These are phyloP conservation scores for Diadegma fenestrale DNA, from an alignment of 2,888 invertebrate species.

Conservation along the genomic window DNA sequence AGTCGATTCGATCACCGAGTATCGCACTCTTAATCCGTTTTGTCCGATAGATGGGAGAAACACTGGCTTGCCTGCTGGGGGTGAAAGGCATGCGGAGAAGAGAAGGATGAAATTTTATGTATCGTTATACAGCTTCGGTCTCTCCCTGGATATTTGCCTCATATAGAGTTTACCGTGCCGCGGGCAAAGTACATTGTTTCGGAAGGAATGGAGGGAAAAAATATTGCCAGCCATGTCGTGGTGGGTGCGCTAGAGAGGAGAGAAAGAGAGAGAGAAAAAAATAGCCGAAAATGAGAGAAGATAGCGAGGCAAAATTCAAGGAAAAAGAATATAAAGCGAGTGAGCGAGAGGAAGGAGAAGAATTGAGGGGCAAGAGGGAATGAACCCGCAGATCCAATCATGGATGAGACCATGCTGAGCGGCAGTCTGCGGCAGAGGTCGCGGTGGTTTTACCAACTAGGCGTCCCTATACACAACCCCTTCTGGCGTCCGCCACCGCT, in stretches of 20 bases:
- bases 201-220: neutral
- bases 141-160: conserved; percentile 29
- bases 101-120: conserved; percentile 2
- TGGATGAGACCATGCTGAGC: conserved; percentile 61
- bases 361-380: conserved; percentile 9
- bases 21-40: conserved; percentile 16
- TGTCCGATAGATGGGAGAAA: conserved; percentile 1
- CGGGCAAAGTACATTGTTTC: conserved; percentile 30
- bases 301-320: neutral
- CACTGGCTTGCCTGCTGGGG: neutral
- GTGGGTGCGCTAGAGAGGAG: neutral
- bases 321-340: conserved; percentile 23
- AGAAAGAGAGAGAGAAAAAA: neutral
- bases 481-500: conserved; percentile 32
- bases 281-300: conserved; percentile 20
- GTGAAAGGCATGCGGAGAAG: neutral
- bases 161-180: conserved; percentile 20
- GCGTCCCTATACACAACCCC: conserved; percentile 27
- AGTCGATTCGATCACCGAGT: conserved; percentile 7
- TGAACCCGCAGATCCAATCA: conserved; percentile 66
- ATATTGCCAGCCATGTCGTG: neutral
- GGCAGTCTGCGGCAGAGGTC: conserved; percentile 66
- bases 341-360: conserved; percentile 2
- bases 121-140: neutral
- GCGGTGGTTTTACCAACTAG: conserved; percentile 69